Percentiles rank a stretch among this genome's conserved stretches.
These are phyloP conservation scores for Anolis sagrei DNA, from an alignment of 2,113 vertebrate species.

Conservation along the genomic window DNA sequence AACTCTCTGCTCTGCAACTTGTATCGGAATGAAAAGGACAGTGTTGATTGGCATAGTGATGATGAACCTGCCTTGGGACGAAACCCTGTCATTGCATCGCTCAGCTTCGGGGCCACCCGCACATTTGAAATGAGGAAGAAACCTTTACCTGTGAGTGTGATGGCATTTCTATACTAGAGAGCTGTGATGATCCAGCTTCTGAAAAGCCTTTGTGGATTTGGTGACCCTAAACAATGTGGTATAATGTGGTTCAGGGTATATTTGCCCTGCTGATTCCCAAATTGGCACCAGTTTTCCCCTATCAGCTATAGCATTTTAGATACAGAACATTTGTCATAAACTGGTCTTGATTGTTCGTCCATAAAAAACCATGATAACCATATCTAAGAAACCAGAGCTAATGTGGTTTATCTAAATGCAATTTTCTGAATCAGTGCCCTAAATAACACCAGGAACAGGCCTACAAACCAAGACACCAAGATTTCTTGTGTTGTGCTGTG, in stretches of 20 bases:
- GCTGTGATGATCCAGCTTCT: neutral
- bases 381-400: too few relatives aligned
- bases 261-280: too few relatives aligned
- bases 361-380: too few relatives aligned
- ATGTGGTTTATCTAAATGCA: too few relatives aligned
- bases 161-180: neutral
- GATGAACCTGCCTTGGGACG: slow-evolving; percentile 84
- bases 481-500: too few relatives aligned
- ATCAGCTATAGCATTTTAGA: too few relatives aligned
- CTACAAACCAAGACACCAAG: too few relatives aligned
- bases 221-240: neutral
- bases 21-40: slow-evolving; percentile 90
- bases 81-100: slow-evolving; percentile 87
- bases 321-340: too few relatives aligned
- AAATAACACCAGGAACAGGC: too few relatives aligned
- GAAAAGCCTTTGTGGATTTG: neutral
- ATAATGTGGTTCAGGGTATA: neutral
- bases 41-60: slow-evolving; percentile 96
- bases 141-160: slow-evolving; percentile 84
- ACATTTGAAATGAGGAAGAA: slow-evolving; percentile 94
- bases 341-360: too few relatives aligned
- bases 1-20: slow-evolving; percentile 96
- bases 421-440: too few relatives aligned
- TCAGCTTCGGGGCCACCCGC: slow-evolving; percentile 91
- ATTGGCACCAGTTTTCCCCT: too few relatives aligned